Base-by-base conservation (phyloP, 2,797 vertebrate genomes). In the Allobates femoralis region DNA sequence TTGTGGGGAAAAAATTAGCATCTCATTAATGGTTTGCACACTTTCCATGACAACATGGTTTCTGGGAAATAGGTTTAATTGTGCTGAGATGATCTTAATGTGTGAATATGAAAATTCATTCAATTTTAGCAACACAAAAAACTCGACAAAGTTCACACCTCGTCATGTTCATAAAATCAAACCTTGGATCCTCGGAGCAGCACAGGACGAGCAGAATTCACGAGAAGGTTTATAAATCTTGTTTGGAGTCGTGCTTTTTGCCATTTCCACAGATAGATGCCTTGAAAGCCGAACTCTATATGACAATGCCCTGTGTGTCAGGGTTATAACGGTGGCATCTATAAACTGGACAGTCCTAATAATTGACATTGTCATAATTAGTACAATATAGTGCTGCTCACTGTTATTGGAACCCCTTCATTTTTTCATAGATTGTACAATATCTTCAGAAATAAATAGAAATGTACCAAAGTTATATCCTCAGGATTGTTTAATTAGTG, bases 11-110 rank as follows among this genome's bases (percentile, higher is more conserved):
- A 55, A 84, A 85, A 71, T 71, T 28, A 67, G 67, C 51, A 73
- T 67, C 50, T 21, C 10, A 28, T 71, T 85, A 60, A 79, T 64
- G n/a, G 28, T 34, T 81, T 79, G 21, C 18, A 81, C 46, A 23
- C 64, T 67, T 55, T 41, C 5, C 21, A 46, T 46, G 41, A 55
- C 21, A 71, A 34, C 8, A 37, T 69, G 51, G 19, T 5, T 71
- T 71, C 55, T 56, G 51, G 4, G 66, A 32, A 30, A 16, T 56
- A 69, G 28, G 30, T 14, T 37, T 73, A 80, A 62, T 66, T 64
- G n/a, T 51, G 37, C 60, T 30, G 32, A 21, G 56, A 62, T 28
- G 34, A 73, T 41, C 37, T 23, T 71, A 37, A 5, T 73, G 69
- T 6, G 14, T 41, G 18, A 69, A 37, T 62, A 69, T 69, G 32